phyloP scores from a whole-genome alignment of 1,140 invertebrate species.

The Pentalonia nigronervosa region DNA sequence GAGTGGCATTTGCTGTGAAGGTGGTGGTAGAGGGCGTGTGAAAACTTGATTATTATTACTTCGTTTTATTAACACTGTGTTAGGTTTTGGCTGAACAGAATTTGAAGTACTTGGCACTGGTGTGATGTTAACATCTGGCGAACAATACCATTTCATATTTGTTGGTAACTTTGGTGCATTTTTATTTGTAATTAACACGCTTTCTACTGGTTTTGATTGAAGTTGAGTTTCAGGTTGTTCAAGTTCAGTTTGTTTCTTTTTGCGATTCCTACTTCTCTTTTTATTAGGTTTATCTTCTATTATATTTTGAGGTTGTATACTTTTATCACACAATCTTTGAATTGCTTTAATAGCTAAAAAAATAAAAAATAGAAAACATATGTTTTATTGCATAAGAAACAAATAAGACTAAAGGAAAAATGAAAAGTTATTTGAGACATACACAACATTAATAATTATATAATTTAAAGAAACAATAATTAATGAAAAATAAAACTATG shows the following conservation, averaged over 20 bases:
- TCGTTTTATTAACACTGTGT: slow-evolving; percentile 46
- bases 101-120: slow-evolving; percentile 28
- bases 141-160: slow-evolving; percentile 56
- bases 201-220: slow-evolving; percentile 15
- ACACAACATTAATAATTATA: background rate
- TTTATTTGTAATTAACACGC: slow-evolving; percentile 47
- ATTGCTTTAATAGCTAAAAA: slow-evolving; percentile 52
- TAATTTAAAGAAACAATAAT: too few relatives aligned
- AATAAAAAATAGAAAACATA: background rate
- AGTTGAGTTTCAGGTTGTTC: slow-evolving; percentile 35
- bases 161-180: slow-evolving; percentile 49
- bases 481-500: background rate
- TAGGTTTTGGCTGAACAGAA: slow-evolving; percentile 13
- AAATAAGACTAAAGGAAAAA: background rate
- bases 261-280: slow-evolving; percentile 53
- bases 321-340: slow-evolving; percentile 53
- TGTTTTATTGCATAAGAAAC: background rate
- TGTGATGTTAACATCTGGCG: slow-evolving; percentile 50
- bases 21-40: slow-evolving; percentile 34
- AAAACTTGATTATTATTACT: slow-evolving; percentile 55
- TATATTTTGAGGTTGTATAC: slow-evolving; percentile 45
- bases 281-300: slow-evolving; percentile 50
- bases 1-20: slow-evolving; percentile 51
- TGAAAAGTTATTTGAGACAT: background rate
- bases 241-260: slow-evolving; percentile 50